These are phyloP conservation scores for Zaprionus tsacasi DNA, from an alignment of 1,140 invertebrate species.

Conservation along the genomic window DNA sequence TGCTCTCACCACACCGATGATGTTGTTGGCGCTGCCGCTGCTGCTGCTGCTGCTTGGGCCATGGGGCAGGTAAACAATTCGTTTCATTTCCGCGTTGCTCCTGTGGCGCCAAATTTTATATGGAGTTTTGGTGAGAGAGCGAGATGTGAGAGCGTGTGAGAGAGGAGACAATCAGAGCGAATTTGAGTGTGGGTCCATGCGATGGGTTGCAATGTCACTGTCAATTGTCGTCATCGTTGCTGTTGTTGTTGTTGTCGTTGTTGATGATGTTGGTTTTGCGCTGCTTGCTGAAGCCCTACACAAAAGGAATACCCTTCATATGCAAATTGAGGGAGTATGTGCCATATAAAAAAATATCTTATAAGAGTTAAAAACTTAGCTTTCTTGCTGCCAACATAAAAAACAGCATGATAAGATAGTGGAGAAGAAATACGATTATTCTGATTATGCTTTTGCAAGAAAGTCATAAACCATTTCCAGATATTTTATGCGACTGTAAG, in stretches of 20 bases:
- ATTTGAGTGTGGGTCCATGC: conserved; percentile 28
- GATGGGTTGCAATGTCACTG: conserved; percentile 64
- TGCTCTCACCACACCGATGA: conserved; percentile 9
- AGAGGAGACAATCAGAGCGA: conserved; percentile 20
- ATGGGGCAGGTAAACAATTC: conserved; percentile 56
- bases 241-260: neutral
- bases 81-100: conserved; percentile 45
- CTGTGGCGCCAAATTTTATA: conserved; percentile 30
- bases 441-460: neutral
- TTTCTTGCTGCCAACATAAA: neutral
- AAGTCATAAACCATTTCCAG: neutral
- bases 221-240: conserved; percentile 47
- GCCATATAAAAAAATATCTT: neutral
- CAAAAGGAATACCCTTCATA: conserved; percentile 29
- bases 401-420: neutral
- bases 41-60: conserved; percentile 2
- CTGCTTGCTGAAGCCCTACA: conserved; percentile 62
- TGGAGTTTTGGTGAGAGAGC: conserved; percentile 3
- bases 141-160: conserved; percentile 1
- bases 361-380: neutral
- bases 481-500: neutral
- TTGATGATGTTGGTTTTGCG: conserved; percentile 32
- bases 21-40: conserved; percentile 21
- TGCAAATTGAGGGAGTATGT: neutral
- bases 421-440: neutral